Evolutionary conservation across 2,113 vertebrate species (phyloP), one percentile per base, ranked within the genome.

Genomic region (Capricornis sumatraensis): DNA sequence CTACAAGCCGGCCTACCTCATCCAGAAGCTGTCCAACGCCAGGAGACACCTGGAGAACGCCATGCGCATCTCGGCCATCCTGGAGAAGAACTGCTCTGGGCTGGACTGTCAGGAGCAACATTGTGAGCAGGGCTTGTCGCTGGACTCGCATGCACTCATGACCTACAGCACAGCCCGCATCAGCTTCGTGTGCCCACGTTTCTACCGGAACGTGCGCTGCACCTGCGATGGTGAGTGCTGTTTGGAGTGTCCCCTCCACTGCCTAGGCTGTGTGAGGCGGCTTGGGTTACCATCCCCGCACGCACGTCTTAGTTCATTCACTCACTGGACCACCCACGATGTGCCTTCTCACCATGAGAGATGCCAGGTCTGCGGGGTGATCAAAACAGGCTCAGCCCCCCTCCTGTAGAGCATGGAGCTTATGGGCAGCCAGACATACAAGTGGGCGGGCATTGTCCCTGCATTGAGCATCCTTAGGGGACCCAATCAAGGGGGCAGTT

Each of bases 61-160:
- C 87, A 99, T 99, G 97, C 99, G 99, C 53, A 99, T 99, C 97
- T 99, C 99, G 0, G 99, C 99, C 79, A 99, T 99, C 98, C 97
- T 99, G 97, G 99, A 99, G 95, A 99, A 99, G 98, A 99, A 99
- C 99, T 99, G 99, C 97, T 99, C 99, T 0, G 99, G 99, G 47
- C 98, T 99, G 97, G 99, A 99, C 97, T 99, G 99, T 96, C 99
- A 99, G 23, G 99, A 99, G 2, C 99, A 99, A 0, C 99, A 99
- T 96, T 99, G 99, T 55, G 99, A 99, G 93, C 99, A 99, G 97
- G 99, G 98, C 90, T 99, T 99, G 81, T 99, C 99, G 4, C 98
- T 99, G 95, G 99, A 99, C 98, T 99, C 99, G 0, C 99, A 99
- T 36, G 99, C 99, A 2, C 99, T 99, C 96, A 99, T 99, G 97